phyloP scores from a whole-genome alignment of 1,140 invertebrate species.

The Aphelenchoides avenae region DNA sequence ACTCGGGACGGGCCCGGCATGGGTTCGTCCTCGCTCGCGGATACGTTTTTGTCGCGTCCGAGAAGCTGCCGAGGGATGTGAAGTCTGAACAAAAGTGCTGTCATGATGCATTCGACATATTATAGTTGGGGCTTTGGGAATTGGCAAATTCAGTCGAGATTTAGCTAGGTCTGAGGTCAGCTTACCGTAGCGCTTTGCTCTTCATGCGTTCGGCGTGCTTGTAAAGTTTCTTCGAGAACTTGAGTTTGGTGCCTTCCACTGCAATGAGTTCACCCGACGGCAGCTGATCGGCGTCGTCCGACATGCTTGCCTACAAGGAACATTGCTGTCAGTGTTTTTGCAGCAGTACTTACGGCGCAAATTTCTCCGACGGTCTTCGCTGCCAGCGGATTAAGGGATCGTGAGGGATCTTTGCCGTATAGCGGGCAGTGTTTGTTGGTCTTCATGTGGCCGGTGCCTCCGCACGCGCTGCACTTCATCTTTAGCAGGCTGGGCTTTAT shows the following conservation, averaged over 20 bases:
- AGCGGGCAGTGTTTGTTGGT: constrained; percentile 94
- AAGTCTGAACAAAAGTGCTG: no score
- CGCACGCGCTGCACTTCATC: constrained; percentile 90
- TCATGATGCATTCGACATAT: no score
- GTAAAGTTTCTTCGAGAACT: constrained; percentile 46
- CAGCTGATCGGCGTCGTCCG: not conserved
- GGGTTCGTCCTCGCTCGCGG: constrained; percentile 6
- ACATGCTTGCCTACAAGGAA: no score
- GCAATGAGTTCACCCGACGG: constrained; percentile 34
- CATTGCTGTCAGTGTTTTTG: constrained; percentile 5
- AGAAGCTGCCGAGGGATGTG: constrained; percentile 38
- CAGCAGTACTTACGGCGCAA: constrained; percentile 18
- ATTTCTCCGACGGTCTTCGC: constrained; percentile 46
- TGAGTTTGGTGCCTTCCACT: constrained; percentile 42
- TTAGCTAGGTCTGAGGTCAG: constrained; percentile 7
- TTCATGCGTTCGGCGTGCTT: constrained; percentile 36
- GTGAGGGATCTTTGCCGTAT: constrained; percentile 74
- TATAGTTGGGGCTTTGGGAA: no score
- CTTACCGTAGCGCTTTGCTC: constrained; percentile 40
- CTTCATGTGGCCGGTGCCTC: constrained; percentile 73
- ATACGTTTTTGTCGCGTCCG: no score
- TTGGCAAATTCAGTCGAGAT: no score
- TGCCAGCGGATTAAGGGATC: constrained; percentile 65
- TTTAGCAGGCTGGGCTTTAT: constrained; percentile 62
- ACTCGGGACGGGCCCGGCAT: constrained; percentile 7